Evolutionary conservation across 2,113 vertebrate genomes (phyloP).

Genomic region (human): DNA sequence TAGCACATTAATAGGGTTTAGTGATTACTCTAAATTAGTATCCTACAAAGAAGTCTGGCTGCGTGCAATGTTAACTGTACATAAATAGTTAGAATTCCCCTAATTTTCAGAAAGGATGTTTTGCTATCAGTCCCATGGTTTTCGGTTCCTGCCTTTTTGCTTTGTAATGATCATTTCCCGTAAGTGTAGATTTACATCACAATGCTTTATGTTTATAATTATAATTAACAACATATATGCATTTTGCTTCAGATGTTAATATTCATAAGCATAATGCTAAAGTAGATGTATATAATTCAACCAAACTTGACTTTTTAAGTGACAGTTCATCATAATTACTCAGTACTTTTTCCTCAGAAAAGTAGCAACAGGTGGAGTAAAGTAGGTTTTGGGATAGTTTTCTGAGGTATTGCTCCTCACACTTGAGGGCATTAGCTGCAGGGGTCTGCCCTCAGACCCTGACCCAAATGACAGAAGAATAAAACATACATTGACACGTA

Average conservation of each 20-base stretch:
- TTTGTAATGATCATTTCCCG: background rate
- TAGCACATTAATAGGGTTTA: background rate
- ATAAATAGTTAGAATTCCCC: background rate
- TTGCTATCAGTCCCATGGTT: background rate
- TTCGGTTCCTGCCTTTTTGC: background rate
- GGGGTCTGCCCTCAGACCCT: too few relatives aligned
- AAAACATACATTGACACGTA: too few relatives aligned
- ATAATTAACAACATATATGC: background rate
- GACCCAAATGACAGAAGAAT: too few relatives aligned
- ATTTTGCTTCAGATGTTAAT: conserved; percentile 21
- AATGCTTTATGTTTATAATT: background rate
- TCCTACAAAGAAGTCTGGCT: background rate
- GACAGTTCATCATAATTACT: background rate
- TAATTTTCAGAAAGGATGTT: background rate
- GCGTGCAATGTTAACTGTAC: background rate
- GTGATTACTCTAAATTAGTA: background rate
- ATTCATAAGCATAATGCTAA: background rate
- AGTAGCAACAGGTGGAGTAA: background rate
- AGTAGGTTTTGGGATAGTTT: background rate
- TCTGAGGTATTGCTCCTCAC: background rate
- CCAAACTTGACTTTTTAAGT: conserved; percentile 1
- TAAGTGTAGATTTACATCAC: background rate
- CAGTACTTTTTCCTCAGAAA: background rate
- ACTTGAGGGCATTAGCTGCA: too few relatives aligned
- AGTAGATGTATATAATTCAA: background rate